Evolutionary conservation across 2,113 vertebrate species (phyloP), one percentile per base, ranked within the genome.

Genomic region (Eulemur macaco): DNA sequence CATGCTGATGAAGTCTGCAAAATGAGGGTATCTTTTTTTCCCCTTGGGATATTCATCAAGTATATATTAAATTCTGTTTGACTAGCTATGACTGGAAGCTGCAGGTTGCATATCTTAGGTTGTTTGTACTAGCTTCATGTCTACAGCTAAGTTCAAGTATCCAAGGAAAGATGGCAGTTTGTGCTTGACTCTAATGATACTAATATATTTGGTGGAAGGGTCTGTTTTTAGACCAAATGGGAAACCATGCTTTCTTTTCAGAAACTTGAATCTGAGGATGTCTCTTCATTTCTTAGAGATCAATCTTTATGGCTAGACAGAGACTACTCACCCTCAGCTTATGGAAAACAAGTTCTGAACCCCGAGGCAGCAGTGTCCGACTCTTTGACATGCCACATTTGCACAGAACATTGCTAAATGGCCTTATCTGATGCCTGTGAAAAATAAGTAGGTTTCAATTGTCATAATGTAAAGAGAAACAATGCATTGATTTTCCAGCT

Each of bases 1-100:
- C 97, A 96, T 96, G 96, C 94, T 97, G 97, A 98, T 95, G 95
- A 98, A 96, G 84, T 34, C 76, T 90, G 69, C 92, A 98, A 96
- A 97, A 88, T 0, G 1, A 83, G 47, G 56, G 39, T 94, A 9
- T 27, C 13, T 80, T 63, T 90, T 84, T 10, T 29, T 31, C 56
- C 45, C n/a, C 58, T 77, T 27, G 11, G 54, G 56, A 42, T 58
- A 13, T 29, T 96, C 11, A 29, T 82, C 54, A 78, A 34, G 39
- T 74, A 54, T 45, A 56, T 85, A 91, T 60, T 92, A 84, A 91
- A 83, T 94, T 90, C 68, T 58, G 31, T 86, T 74, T 91, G 85
- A 76, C 91, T 56, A 91, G 77, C 17, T 8, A 66, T 29, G 27
- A 89, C 58, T 76, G 3, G 34, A 91, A 87, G 39, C 31, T 92